These are phyloP conservation scores for Calliphora vicina DNA, from an alignment of 1,140 invertebrate genomes.

Conservation along the genomic window DNA sequence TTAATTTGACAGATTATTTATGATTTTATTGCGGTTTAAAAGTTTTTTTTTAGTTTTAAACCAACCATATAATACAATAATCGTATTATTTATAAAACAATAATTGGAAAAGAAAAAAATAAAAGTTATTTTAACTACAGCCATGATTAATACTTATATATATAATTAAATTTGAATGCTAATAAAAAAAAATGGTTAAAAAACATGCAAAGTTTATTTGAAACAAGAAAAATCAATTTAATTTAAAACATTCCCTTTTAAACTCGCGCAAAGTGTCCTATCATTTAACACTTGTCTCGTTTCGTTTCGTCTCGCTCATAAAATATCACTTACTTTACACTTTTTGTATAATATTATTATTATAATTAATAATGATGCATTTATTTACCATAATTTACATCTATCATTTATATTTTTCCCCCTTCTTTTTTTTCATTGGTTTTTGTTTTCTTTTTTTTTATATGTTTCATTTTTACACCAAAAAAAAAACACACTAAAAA, in stretches of 20 bases:
- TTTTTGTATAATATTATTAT: conserved; percentile 16
- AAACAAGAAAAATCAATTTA: background rate
- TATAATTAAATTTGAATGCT: too few relatives aligned
- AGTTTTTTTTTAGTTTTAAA: too few relatives aligned
- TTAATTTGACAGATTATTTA: too few relatives aligned
- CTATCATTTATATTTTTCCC: conserved; percentile 26
- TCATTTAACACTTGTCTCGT: background rate
- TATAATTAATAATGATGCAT: background rate
- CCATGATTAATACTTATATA: too few relatives aligned
- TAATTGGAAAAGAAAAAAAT: too few relatives aligned
- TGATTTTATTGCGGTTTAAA: too few relatives aligned
- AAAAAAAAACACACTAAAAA: background rate
- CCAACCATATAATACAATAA: too few relatives aligned
- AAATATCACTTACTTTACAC: conserved; percentile 32
- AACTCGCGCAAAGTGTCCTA: background rate
- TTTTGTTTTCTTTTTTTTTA: background rate
- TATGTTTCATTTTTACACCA: background rate
- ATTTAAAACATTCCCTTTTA: background rate
- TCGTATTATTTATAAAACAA: too few relatives aligned
- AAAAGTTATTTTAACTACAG: too few relatives aligned
- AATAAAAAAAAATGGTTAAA: too few relatives aligned
- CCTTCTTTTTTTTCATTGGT: conserved; percentile 27
- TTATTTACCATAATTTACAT: conserved; percentile 9
- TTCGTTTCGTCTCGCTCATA: background rate
- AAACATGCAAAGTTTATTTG: too few relatives aligned